Conservation (phyloP, 2,888 invertebrate species). For the Drosophila atripex region DNA sequence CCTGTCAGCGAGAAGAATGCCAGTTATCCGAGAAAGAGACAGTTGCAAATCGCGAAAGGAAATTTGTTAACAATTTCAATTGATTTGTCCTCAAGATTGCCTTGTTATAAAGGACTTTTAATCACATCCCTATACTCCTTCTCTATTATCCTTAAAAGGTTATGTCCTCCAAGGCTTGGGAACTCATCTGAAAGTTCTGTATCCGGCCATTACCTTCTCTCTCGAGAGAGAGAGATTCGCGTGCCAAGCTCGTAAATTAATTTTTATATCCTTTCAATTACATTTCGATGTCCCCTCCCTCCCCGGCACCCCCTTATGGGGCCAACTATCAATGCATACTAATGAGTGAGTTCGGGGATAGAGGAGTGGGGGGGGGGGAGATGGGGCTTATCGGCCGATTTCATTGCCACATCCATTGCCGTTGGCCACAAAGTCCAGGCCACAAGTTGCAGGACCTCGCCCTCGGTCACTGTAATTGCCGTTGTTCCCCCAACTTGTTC, state of each 20-base stretch:
- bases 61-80: constrained; percentile 2
- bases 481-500: constrained; percentile 15
- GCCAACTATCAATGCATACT: constrained; percentile 46
- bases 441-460: constrained; percentile 1
- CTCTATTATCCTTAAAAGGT: too few species aligned
- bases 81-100: constrained; percentile 14
- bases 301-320: background rate
- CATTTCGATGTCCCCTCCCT: constrained; percentile 29
- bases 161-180: background rate
- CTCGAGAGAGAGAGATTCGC: constrained; percentile 16
- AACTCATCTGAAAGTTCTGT: background rate
- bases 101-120: background rate
- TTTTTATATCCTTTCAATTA: constrained; percentile 65
- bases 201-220: too few species aligned
- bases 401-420: constrained; percentile 6
- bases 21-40: constrained; percentile 23
- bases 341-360: constrained; percentile 38
- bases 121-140: background rate
- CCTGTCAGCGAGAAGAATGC: constrained; percentile 40
- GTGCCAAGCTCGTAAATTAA: constrained; percentile 65
- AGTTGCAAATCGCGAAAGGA: too few species aligned
- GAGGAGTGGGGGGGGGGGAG: background rate
- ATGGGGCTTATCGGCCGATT: constrained; percentile 27
- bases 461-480: constrained; percentile 25
- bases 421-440: constrained; percentile 4